Conservation (phyloP, 2,888 invertebrate species). For the Polydrusus cervinus region DNA sequence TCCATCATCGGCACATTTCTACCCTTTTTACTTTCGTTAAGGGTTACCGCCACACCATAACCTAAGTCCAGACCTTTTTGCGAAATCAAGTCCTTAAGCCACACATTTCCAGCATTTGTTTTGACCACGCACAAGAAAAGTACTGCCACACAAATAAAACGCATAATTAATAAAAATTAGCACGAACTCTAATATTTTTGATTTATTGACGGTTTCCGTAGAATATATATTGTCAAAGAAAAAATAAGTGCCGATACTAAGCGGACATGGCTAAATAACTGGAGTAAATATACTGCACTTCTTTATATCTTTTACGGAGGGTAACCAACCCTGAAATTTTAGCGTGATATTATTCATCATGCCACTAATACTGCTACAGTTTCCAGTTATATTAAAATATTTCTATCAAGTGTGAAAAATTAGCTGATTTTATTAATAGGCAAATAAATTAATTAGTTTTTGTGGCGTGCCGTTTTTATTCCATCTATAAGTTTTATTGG, state of each 20-base stretch:
- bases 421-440: not conserved
- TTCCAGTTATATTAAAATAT: conserved; percentile 38
- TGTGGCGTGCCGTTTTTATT: not conserved
- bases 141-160: conserved; percentile 58
- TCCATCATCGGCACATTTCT: conserved; percentile 71
- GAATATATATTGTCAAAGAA: not conserved
- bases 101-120: conserved; percentile 54
- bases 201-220: not conserved
- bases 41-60: conserved; percentile 61
- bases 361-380: conserved; percentile 16
- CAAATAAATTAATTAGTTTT: not conserved
- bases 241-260: not conserved
- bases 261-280: conserved; percentile 57
- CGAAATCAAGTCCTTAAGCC: conserved; percentile 62
- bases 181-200: not conserved
- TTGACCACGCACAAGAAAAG: conserved; percentile 47
- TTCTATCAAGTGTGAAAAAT: conserved; percentile 43
- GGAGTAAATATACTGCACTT: conserved; percentile 52
- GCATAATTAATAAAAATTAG: conserved; percentile 44
- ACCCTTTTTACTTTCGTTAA: conserved; percentile 60
- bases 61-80: conserved; percentile 63
- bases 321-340: conserved; percentile 68
- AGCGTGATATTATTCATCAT: conserved; percentile 57
- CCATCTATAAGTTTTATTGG: not conserved
- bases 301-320: conserved; percentile 66